phyloP scores from a whole-genome alignment of 1,140 invertebrate species.

The Holotrichia oblita region DNA sequence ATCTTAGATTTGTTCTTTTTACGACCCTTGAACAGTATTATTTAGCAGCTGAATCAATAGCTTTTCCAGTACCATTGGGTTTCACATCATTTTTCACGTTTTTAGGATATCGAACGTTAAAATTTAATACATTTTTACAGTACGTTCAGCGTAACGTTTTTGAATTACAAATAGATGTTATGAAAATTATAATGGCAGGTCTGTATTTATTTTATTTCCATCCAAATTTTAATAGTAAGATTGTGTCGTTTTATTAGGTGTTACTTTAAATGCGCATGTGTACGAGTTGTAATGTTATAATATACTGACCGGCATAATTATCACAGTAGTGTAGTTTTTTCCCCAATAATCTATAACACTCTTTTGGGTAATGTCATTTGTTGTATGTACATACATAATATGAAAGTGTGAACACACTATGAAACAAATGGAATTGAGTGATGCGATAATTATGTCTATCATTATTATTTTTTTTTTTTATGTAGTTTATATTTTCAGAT shows the following conservation, averaged over 20 bases:
- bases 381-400: too few relatives aligned
- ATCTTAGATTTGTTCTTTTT: slow-evolving; percentile 74
- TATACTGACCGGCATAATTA: too few relatives aligned
- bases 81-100: slow-evolving; percentile 89
- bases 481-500: slow-evolving; percentile 63
- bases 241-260: neutral
- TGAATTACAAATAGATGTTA: slow-evolving; percentile 85
- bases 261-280: neutral
- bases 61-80: slow-evolving; percentile 84
- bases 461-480: slow-evolving; percentile 2
- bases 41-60: slow-evolving; percentile 78
- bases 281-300: neutral
- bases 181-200: slow-evolving; percentile 85
- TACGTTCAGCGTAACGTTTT: slow-evolving; percentile 83
- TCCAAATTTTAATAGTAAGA: neutral
- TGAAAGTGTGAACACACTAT: too few relatives aligned
- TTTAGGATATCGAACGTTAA: slow-evolving; percentile 79
- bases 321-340: too few relatives aligned
- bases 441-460: neutral
- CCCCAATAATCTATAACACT: too few relatives aligned
- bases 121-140: slow-evolving; percentile 79
- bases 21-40: slow-evolving; percentile 80
- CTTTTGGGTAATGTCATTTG: too few relatives aligned
- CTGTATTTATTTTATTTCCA: neutral
- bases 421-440: too few relatives aligned